Evolutionary conservation across 23 tunicate genomes (phyloP).

Genomic region (Oikopleura albicans): DNA sequence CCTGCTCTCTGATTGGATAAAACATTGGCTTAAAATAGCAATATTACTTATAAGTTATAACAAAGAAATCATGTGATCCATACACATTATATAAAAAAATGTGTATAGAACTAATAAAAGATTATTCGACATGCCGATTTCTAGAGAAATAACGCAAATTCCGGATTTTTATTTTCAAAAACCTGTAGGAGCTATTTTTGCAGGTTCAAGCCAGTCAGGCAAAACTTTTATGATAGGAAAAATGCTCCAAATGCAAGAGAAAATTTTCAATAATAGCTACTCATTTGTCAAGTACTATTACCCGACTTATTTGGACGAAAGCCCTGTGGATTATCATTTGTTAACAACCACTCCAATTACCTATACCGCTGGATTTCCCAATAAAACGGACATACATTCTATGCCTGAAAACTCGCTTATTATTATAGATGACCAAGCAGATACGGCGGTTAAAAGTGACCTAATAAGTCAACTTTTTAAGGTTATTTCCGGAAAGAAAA

Average conservation of each 20-base stretch:
- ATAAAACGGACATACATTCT: neutral
- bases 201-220: conserved; percentile 8
- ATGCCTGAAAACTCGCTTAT: neutral
- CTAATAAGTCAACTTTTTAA: neutral
- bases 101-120: no score
- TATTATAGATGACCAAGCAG: neutral
- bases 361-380: neutral
- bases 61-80: no score
- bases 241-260: neutral
- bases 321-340: neutral
- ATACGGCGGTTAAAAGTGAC: neutral
- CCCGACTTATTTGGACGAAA: neutral
- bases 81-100: no score
- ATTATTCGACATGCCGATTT: neutral
- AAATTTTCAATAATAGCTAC: neutral
- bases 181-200: neutral
- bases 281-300: neutral
- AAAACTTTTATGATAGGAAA: neutral
- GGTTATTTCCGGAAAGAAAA: neutral
- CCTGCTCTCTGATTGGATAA: no score
- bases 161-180: neutral
- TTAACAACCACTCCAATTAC: neutral
- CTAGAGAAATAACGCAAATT: neutral
- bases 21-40: no score
- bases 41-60: no score